Evolutionary conservation across 2,888 invertebrate species (phyloP).

Genomic region (Apodemia zela): DNA sequence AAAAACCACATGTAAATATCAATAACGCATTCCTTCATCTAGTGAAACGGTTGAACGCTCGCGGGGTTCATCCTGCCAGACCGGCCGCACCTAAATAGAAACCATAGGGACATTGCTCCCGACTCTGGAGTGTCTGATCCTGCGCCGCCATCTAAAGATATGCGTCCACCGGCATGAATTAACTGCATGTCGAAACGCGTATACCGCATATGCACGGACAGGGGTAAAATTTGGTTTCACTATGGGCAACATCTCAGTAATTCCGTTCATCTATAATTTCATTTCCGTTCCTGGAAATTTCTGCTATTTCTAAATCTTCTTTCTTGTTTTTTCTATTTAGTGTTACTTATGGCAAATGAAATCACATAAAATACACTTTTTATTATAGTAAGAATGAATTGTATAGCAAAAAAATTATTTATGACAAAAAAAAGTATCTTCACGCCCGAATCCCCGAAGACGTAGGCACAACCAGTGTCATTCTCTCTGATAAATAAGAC

Average conservation of each 20-base stretch:
- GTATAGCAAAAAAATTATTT: no score
- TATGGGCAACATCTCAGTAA: not conserved
- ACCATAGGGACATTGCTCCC: constrained; percentile 79
- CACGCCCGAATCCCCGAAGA: no score
- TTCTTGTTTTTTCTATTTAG: no score
- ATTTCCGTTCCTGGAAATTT: not conserved
- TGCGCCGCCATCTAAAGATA: constrained; percentile 37
- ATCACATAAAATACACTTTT: no score
- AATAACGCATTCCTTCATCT: constrained; percentile 65
- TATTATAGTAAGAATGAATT: no score
- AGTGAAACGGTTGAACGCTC: constrained; percentile 66
- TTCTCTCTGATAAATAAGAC: no score
- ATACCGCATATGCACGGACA: not conserved
- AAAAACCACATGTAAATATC: constrained; percentile 32
- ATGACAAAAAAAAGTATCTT: no score
- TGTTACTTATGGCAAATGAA: no score
- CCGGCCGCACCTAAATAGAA: constrained; percentile 79
- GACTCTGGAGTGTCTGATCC: constrained; percentile 63
- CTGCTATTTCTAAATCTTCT: no score
- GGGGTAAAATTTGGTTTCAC: not conserved
- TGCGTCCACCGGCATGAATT: not conserved
- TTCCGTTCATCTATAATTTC: not conserved
- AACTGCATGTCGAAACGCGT: constrained; percentile 33
- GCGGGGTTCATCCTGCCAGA: constrained; percentile 66
- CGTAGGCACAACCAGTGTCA: no score